Evolutionary conservation across 2,888 invertebrate genomes (phyloP).

Genomic region (Ormyrus rosae): DNA sequence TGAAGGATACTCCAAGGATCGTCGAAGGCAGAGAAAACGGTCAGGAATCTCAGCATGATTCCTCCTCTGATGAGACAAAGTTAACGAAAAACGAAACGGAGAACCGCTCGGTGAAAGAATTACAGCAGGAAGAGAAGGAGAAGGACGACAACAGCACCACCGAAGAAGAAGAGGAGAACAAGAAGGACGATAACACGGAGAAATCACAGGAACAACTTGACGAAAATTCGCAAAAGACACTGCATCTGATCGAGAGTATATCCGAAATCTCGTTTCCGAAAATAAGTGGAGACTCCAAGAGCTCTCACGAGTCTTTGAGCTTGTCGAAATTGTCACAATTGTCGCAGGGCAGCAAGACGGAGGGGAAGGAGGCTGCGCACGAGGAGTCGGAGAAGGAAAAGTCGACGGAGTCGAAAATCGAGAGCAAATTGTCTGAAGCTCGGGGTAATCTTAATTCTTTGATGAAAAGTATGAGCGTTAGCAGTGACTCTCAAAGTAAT

Average conservation of each 20-base stretch:
- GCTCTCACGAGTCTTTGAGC: neutral
- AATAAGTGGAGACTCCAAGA: neutral
- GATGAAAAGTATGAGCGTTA: conserved; percentile 23
- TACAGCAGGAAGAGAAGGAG: neutral
- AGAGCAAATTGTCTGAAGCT: conserved; percentile 31
- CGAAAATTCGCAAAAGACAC: conserved; percentile 27
- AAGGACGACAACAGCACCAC: neutral
- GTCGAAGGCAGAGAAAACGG: too few relatives aligned
- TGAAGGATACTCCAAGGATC: too few relatives aligned
- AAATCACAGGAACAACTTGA: neutral
- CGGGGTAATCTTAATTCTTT: conserved; percentile 28
- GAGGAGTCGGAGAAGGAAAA: neutral
- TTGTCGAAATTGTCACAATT: neutral
- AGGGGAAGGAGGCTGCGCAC: neutral
- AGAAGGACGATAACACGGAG: neutral
- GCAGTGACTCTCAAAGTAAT: neutral
- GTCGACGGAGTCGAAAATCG: conserved; percentile 47
- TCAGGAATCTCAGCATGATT: too few relatives aligned
- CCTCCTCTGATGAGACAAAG: neutral
- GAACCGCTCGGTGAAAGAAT: neutral
- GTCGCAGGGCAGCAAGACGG: neutral
- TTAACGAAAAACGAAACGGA: neutral
- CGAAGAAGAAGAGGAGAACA: neutral
- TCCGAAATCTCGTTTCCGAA: conserved; percentile 12
- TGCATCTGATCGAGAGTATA: conserved; percentile 34